phyloP scores from a whole-genome alignment of 92 coral and sea anemone genomes.

The Epizoanthus ramosus region DNA sequence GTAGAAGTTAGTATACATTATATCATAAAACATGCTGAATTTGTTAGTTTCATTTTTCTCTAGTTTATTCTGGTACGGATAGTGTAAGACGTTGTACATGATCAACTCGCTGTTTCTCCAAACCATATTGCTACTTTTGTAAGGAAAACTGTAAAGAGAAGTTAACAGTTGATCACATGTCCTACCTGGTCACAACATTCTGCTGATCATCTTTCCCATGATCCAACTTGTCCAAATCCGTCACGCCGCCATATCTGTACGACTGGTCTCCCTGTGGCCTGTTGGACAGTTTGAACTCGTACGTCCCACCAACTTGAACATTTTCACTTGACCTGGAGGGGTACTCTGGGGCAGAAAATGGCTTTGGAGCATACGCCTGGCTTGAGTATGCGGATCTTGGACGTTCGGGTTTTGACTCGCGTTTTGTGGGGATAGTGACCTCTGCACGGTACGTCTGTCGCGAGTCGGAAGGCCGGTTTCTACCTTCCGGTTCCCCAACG shows the following conservation, averaged over 20 bases:
- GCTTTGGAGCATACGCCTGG: constrained; percentile 76
- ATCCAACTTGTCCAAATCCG: constrained; percentile 65
- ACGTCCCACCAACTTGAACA: constrained; percentile 38
- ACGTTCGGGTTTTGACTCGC: constrained; percentile 71
- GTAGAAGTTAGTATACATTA: too few relatives aligned
- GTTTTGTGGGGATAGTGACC: constrained; percentile 71
- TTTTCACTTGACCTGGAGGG: constrained; percentile 62
- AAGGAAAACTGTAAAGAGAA: neutral
- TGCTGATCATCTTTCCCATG: constrained; percentile 57
- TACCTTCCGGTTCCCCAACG: constrained; percentile 40
- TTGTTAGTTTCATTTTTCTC: too few relatives aligned
- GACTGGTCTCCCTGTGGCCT: constrained; percentile 42
- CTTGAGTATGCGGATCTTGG: constrained; percentile 66
- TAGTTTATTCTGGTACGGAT: too few relatives aligned
- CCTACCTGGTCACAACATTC: constrained; percentile 79
- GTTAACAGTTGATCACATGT: neutral
- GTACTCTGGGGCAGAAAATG: constrained; percentile 59
- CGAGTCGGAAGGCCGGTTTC: constrained; percentile 59
- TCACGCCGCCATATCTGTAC: constrained; percentile 64
- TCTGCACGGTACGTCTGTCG: constrained; percentile 69
- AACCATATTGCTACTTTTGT: neutral
- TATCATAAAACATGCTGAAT: too few relatives aligned
- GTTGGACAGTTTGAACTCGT: constrained; percentile 63
- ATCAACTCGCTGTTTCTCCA: neutral
- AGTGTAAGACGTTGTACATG: too few relatives aligned